Percentiles rank a stretch among this genome's conserved stretches.
phyloP scores from a whole-genome alignment of 2,113 vertebrate genomes.

The rat (Rattus norvegicus) region GRCr8 NC_086019.1:210100001-210100500 shows the following conservation, averaged over 20 bases:
- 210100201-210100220: not conserved
- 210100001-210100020: not conserved
- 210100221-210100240: not conserved
- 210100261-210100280: not conserved
- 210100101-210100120: not conserved
- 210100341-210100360: not conserved
- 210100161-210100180: not conserved
- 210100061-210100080: not conserved
- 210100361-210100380: not conserved
- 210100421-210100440: not conserved
- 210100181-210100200: too few species aligned
- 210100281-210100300: not conserved
- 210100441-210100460: not conserved
- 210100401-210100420: not conserved
- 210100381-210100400: not conserved
- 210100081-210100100: not conserved
- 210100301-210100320: not conserved
- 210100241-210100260: not conserved
- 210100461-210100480: not conserved
- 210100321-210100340: not conserved
- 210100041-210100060: not conserved
- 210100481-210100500: not conserved
- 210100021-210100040: not conserved
- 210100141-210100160: not conserved
- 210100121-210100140: not conserved